Base-by-base conservation (phyloP, 2,797 vertebrate species). In the Toxotes lorentzi region DNA sequence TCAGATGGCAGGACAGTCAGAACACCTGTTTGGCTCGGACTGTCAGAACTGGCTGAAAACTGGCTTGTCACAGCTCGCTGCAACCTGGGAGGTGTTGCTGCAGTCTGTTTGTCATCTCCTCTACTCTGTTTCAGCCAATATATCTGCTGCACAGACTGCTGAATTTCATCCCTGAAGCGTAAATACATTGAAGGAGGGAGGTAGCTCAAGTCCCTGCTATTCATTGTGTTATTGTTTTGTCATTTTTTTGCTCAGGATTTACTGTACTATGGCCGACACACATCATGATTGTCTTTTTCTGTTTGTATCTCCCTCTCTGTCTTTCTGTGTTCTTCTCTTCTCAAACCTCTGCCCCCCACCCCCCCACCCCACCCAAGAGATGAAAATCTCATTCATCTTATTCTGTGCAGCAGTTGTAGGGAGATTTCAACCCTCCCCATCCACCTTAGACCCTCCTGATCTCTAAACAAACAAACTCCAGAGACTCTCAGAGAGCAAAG, bases 311-410 rank as follows among this genome's bases (percentile, higher is more conserved):
- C 34, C 69, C 61, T 63, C 54, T 70, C 30, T 21, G 73, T 76
- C 51, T 35, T n/a, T 30, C 19, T 69, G 54, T 63, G 40, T 47
- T 65, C 69, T 69, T 58, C 72, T 75, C 59, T 27, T 19, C 68
- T 65, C 38, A 30, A 30, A 30, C 27, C 27, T 30, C 4, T 3
- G n/a, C 45, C 51, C 32, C 51, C 30, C n/a, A n/a, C n/a, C n/a
- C n/a, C n/a, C n/a, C n/a, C n/a, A n/a, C 40, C 58, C 57, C 60
- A 45, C n/a, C 38, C 27, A 7, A 73, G 58, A 85, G 62, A 86
- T 80, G 66, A 79, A 77, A 86, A 88, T 86, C 48, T 62, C 69
- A 79, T 88, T 89, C 81, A 88, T 86, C 48, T 62, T 70, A 79
- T 88, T 89, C 81, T 65, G 59, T 78, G 70, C 70, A 60, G 75